Conservation (phyloP, 2,888 invertebrate species). For the Odontocerum albicorne region DNA sequence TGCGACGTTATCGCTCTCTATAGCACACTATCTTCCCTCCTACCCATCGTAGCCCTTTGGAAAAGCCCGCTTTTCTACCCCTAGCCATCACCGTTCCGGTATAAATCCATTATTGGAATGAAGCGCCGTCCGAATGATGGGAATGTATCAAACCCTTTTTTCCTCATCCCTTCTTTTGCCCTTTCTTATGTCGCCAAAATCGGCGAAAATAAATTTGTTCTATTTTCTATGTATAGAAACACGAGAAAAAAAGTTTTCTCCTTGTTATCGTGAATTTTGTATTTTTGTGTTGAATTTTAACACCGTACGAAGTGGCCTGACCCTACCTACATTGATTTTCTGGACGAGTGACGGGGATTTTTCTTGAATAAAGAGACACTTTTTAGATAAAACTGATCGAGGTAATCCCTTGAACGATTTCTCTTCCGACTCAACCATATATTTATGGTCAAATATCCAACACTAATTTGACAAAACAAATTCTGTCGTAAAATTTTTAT, state of each 20-base stretch:
- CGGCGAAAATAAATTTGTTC: not conserved
- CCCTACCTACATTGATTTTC: conserved; percentile 27
- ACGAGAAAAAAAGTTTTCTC: not conserved
- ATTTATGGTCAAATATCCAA: too few relatives aligned
- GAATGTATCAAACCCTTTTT: conserved; percentile 30
- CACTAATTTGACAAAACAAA: too few relatives aligned
- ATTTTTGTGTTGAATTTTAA: not conserved
- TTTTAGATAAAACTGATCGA: conserved; percentile 22
- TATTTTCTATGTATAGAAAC: not conserved
- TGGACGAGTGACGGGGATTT: conserved; percentile 22
- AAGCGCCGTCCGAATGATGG: conserved; percentile 27
- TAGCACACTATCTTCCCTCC: conserved; percentile 1
- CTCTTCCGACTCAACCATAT: conserved; percentile 13
- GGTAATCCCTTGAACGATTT: conserved; percentile 1
- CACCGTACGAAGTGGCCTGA: not conserved
- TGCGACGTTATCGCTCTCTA: conserved; percentile 26
- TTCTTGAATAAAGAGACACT: conserved; percentile 25
- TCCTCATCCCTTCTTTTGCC: not conserved
- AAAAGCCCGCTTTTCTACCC: conserved; percentile 2
- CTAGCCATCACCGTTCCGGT: conserved; percentile 11
- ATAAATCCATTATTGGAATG: conserved; percentile 34
- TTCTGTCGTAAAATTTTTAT: too few relatives aligned
- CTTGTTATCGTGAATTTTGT: not conserved
- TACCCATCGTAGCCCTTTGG: too few relatives aligned
- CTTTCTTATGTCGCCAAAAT: not conserved